Base-by-base conservation (phyloP, 2,113 vertebrate genomes). In the Fulmarus glacialis region DNA sequence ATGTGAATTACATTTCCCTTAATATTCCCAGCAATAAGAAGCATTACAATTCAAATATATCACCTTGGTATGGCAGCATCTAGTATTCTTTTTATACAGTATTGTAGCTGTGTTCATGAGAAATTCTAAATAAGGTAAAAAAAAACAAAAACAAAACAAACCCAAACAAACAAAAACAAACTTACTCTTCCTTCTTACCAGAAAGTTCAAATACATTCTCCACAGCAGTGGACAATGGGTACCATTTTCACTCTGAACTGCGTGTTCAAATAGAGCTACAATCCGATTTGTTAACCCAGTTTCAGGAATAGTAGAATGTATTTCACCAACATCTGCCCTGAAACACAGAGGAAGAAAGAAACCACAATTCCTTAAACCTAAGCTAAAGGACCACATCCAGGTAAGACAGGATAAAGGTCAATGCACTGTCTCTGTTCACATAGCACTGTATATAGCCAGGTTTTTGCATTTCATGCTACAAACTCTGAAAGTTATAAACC, bases 171-270 rank as follows among this genome's bases (percentile, higher is more conserved):
- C 8, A 11, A 15, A 50, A 84, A 36, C 45, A 19, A 45, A 45
- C 8, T 11, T 36, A 30, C 2, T 53, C 34, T 63, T 89, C 26
- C 26, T 74, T 71, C 98, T 99, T 97, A 99, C 99, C 99, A 99
- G 95, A 72, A 99, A 99, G 83, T 98, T 97, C 93, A 99, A 94
- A 97, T 99, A 99, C 98, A 99, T 99, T 92, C 99, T 99, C 99
- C 99, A 99, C 22, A 99, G 98, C 75, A 99, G 96, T 22, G 99
- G 99, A 86, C 99, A 99, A 42, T 98, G 98, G 89, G 98, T 91
- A 9, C 99, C 99, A 9, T 43, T 96, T 85, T 99, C 98, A 36
- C 97, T 99, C 90, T 95, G 97, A 72, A 98, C 79, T 9, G 99
- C 98, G 0, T 97, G 98, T 96, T 99, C 99, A 98, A 99, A 99